These are phyloP conservation scores for Formicarius rufipectus DNA, from an alignment of 2,113 vertebrate genomes.

Conservation along the genomic window DNA sequence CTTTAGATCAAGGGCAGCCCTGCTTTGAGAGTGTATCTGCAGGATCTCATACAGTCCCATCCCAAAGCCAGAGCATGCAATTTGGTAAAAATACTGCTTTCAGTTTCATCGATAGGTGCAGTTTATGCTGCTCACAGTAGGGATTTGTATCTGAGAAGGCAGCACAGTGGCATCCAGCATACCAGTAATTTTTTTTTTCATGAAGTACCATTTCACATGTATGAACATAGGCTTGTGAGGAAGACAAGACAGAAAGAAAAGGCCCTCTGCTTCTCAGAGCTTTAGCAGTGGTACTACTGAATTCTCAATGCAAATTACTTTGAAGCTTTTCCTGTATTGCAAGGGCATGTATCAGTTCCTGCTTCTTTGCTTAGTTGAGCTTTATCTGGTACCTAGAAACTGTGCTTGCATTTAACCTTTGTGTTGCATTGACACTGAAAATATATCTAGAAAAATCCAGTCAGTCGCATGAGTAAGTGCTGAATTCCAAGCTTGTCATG, in stretches of 20 bases:
- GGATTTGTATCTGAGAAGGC: background rate
- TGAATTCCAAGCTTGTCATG: background rate
- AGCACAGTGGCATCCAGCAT: background rate
- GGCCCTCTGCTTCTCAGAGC: background rate
- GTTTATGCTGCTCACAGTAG: background rate
- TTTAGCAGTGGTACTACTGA: background rate
- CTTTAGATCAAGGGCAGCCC: background rate
- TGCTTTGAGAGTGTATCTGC: background rate
- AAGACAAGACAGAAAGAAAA: background rate
- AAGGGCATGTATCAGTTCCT: background rate
- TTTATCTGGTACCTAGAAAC: background rate
- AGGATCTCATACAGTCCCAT: background rate
- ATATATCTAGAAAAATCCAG: background rate
- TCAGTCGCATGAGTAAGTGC: background rate
- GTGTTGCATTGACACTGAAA: background rate
- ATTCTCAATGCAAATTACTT: background rate
- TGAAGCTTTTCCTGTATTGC: background rate
- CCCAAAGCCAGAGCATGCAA: background rate
- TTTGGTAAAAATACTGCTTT: background rate
- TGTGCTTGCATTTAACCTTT: background rate
- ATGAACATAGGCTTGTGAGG: background rate
- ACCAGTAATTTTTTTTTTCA: background rate
- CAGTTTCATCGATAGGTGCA: background rate
- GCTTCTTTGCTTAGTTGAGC: background rate
- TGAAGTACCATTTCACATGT: background rate